Base-by-base conservation (phyloP, 2,797 vertebrate species). In the Taeniopygia guttata region DNA sequence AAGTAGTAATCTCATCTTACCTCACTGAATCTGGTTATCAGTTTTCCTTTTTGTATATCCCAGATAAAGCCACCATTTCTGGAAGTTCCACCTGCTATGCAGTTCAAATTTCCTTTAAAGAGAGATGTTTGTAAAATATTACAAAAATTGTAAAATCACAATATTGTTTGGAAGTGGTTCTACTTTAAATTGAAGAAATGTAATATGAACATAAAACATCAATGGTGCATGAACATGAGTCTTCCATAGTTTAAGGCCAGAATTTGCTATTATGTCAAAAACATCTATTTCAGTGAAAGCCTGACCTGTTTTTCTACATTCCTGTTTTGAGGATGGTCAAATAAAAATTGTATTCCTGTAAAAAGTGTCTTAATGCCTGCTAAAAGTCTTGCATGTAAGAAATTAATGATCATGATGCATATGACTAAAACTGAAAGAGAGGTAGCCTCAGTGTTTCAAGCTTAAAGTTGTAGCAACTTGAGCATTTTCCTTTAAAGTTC, bases 21-120 rank as follows among this genome's bases (percentile, higher is more conserved):
- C 98, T 99, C 99, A 89, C 96, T 98, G 66, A 99, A 99, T 93
- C 99, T 98, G 23, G 99, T 99, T 97, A 99, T 98, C 91, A 99
- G 98, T 97, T 99, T 99, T 52, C 99, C 99, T 95, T 98, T 99
- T 90, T 96, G 98, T 66, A 99, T 97, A 89, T 99, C 99, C 99
- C 99, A 99, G 95, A 99, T 99, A 93, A 99, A 99, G 22, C 97
- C 99, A 68, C 99, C 99, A 32, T 99, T 99, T 74, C 97, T 98
- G 81, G 99, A 99, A 18, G 99, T 99, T 23, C 98, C 99, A 42
- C 99, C 99, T 1, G 99, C 99, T 76, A 99, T 99, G 92, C 99
- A 99, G 97, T 99, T 99, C 94, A 99, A 98, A 96, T 99, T 98
- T 95, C 99, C 99, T 99, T 95, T 75, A 77, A 32, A 92, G 91